These are phyloP conservation scores for Pipistrellus kuhlii DNA, from an alignment of 2,797 vertebrate species.

Conservation along the genomic window DNA sequence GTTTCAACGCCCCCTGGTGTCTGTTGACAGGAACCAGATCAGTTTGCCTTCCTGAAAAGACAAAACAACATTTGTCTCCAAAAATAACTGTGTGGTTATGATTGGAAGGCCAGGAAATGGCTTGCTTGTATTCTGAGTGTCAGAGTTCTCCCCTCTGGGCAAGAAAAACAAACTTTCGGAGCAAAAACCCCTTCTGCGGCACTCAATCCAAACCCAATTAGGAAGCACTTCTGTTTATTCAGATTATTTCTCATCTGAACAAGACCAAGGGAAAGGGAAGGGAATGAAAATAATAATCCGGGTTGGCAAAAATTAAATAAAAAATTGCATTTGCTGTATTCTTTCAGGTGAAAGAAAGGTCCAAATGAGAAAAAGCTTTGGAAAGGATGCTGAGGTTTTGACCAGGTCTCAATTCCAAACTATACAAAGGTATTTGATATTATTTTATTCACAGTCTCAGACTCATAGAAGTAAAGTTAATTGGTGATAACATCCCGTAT, in stretches of 20 bases:
- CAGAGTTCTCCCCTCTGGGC: conserved; percentile 63
- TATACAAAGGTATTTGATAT: conserved; percentile 46
- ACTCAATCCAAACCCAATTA: conserved; percentile 63
- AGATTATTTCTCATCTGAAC: conserved; percentile 50
- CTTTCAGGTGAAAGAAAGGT: conserved; percentile 69
- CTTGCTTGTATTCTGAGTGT: conserved; percentile 74
- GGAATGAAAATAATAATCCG: conserved; percentile 40
- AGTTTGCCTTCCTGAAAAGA: conserved; percentile 73
- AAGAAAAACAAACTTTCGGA: conserved; percentile 73
- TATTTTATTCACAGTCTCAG: conserved; percentile 18
- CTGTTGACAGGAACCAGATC: conserved; percentile 68
- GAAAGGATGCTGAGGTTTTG: conserved; percentile 64
- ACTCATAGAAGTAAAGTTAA: conserved; percentile 1
- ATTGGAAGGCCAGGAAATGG: conserved; percentile 68
- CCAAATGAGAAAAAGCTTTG: conserved; percentile 56
- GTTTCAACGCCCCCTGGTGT: conserved; percentile 73
- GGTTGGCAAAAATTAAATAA: conserved; percentile 14
- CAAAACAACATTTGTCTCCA: conserved; percentile 75
- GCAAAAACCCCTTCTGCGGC: conserved; percentile 9
- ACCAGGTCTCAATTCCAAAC: conserved; percentile 52
- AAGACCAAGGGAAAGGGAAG: conserved; percentile 28
- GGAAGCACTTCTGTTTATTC: conserved; percentile 48
- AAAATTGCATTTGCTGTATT: conserved; percentile 50
- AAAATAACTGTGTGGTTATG: conserved; percentile 65
- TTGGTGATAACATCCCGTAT: neutral